These are phyloP conservation scores for Charadrius vociferus DNA, from an alignment of 2,113 vertebrate genomes.

Conservation along the genomic window DNA sequence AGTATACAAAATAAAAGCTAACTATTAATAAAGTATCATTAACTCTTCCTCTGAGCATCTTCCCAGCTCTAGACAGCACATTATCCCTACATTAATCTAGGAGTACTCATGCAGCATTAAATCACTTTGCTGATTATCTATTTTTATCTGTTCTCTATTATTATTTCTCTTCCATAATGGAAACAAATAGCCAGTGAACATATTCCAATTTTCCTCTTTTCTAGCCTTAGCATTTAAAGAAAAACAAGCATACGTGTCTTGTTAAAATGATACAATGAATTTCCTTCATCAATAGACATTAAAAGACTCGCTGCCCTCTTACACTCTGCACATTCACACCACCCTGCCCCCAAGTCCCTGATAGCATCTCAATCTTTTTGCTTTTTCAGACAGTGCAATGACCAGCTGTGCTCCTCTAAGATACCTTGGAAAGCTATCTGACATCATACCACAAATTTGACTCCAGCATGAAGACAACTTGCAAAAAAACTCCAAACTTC, in stretches of 20 bases:
- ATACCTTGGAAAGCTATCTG: neutral
- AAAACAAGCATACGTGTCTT: neutral
- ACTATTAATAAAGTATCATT: constrained; percentile 53
- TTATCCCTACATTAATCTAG: constrained; percentile 50
- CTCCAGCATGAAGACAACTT: neutral
- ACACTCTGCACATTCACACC: neutral
- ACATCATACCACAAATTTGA: neutral
- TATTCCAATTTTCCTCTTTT: neutral
- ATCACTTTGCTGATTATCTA: constrained; percentile 22
- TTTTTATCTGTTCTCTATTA: constrained; percentile 35
- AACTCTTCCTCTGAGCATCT: constrained; percentile 21
- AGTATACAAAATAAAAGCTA: constrained; percentile 36
- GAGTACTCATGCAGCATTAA: constrained; percentile 37
- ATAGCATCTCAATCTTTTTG: neutral
- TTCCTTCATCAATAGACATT: neutral
- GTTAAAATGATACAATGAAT: neutral
- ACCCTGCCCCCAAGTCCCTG: neutral
- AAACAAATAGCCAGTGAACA: constrained; percentile 25
- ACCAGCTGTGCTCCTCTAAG: neutral
- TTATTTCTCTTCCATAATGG: constrained; percentile 24
- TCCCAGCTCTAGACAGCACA: constrained; percentile 4
- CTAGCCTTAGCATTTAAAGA: neutral
- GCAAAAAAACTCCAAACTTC: neutral
- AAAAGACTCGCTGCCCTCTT: neutral
- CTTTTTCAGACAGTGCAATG: neutral